phyloP scores from a whole-genome alignment of 2,797 vertebrate genomes.

The Numenius phaeopus region DNA sequence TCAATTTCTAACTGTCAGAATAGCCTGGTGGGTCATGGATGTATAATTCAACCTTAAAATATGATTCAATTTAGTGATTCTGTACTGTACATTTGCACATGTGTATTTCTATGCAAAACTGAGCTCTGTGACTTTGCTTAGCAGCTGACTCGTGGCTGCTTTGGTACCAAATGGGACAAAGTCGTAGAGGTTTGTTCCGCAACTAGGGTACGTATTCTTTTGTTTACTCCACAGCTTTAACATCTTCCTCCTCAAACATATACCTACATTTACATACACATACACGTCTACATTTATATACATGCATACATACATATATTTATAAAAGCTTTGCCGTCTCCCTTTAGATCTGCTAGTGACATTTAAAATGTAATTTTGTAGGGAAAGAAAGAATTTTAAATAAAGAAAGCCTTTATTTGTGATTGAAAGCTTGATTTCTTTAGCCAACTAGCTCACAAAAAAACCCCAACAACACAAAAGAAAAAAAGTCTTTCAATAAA shows the following conservation, averaged over 20 bases:
- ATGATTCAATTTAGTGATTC: background rate
- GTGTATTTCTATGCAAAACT: background rate
- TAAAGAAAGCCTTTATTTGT: background rate
- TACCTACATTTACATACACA: background rate
- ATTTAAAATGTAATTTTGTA: background rate
- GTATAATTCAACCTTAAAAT: background rate
- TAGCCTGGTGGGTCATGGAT: background rate
- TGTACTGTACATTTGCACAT: background rate
- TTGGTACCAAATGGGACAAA: background rate
- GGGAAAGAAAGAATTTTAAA: background rate
- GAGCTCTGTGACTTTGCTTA: background rate
- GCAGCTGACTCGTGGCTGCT: background rate
- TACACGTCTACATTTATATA: background rate
- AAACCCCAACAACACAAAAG: background rate
- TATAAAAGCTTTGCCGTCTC: background rate
- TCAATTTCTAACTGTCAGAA: background rate
- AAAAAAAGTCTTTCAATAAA: background rate
- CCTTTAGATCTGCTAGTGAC: background rate
- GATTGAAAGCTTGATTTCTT: background rate
- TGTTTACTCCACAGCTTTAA: background rate
- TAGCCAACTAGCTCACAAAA: background rate
- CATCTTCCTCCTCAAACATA: background rate
- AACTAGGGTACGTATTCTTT: rapidly evolving
- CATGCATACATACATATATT: background rate
- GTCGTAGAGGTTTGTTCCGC: background rate